These are phyloP conservation scores for Temnothorax longispinosus DNA, from an alignment of 1,140 invertebrate genomes.

Conservation along the genomic window DNA sequence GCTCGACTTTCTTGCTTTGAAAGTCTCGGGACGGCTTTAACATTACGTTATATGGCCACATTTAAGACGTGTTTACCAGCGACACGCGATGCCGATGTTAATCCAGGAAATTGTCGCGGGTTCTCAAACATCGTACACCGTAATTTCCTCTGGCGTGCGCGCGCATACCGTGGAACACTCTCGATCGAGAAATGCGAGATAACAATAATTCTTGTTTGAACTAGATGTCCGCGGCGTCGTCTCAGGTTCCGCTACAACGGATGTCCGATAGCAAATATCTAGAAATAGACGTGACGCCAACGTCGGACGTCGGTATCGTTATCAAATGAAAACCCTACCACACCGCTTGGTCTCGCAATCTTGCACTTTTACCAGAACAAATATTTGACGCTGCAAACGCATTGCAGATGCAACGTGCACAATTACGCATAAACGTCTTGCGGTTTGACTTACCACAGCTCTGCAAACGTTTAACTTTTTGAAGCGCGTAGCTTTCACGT, in stretches of 20 bases:
- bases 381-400: not conserved
- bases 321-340: slow-evolving; percentile 1
- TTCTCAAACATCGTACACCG: slow-evolving; percentile 10
- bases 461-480: not conserved
- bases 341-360: not conserved
- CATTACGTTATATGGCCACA: not conserved
- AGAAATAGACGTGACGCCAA: slow-evolving; percentile 34
- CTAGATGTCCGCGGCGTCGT: not conserved
- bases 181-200: slow-evolving; percentile 63
- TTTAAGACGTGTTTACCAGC: slow-evolving; percentile 8
- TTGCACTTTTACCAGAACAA: slow-evolving; percentile 19
- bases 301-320: not conserved
- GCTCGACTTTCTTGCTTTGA: slow-evolving; percentile 22
- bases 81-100: slow-evolving; percentile 35
- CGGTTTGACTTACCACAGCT: not conserved
- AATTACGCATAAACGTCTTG: slow-evolving; percentile 6
- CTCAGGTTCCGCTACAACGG: slow-evolving; percentile 61
- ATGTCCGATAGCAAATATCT: slow-evolving; percentile 71
- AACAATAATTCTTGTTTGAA: slow-evolving; percentile 69
- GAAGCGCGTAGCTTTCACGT: not conserved
- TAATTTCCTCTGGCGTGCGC: not conserved
- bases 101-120: slow-evolving; percentile 40
- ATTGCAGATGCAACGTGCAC: not conserved
- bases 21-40: not conserved
- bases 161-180: not conserved